phyloP scores from a whole-genome alignment of 2,797 vertebrate species.

The Moxostoma hubbsi region DNA sequence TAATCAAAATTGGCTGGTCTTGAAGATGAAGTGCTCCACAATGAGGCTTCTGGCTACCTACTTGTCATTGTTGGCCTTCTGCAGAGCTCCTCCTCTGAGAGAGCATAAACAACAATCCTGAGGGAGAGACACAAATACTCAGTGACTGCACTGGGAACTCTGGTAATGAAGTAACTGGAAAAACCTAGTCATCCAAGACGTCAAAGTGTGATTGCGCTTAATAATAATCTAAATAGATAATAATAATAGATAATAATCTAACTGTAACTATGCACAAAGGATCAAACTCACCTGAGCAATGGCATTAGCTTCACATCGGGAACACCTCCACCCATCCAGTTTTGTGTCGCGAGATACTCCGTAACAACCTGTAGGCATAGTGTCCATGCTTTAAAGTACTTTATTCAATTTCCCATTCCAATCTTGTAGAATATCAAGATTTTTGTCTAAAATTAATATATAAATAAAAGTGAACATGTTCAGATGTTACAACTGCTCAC shows the following conservation, averaged over 20 bases:
- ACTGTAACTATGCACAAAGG: background rate
- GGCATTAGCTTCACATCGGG: conserved; percentile 91
- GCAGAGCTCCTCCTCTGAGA: conserved; percentile 91
- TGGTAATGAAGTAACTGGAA: background rate
- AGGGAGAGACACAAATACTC: conserved; percentile 18
- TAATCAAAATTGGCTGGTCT: background rate
- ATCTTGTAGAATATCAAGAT: background rate
- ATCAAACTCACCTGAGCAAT: conserved; percentile 82
- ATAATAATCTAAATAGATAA: background rate
- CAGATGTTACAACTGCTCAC: background rate
- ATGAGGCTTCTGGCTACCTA: conserved; percentile 68
- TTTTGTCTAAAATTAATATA: too few relatives aligned
- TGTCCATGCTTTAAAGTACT: background rate
- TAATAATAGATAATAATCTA: background rate
- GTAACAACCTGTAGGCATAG: conserved; percentile 85
- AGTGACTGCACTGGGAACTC: conserved; percentile 8
- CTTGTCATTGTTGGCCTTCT: conserved; percentile 96
- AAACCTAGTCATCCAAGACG: background rate
- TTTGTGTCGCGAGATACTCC: conserved; percentile 86
- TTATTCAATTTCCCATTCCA: background rate
- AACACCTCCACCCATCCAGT: conserved; percentile 88
- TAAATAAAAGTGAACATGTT: background rate
- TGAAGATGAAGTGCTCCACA: background rate
- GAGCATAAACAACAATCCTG: conserved; percentile 97
- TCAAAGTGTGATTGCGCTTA: background rate